Base-by-base conservation (phyloP, 2,888 invertebrate genomes). In the Ecliptopera silaceata region DNA sequence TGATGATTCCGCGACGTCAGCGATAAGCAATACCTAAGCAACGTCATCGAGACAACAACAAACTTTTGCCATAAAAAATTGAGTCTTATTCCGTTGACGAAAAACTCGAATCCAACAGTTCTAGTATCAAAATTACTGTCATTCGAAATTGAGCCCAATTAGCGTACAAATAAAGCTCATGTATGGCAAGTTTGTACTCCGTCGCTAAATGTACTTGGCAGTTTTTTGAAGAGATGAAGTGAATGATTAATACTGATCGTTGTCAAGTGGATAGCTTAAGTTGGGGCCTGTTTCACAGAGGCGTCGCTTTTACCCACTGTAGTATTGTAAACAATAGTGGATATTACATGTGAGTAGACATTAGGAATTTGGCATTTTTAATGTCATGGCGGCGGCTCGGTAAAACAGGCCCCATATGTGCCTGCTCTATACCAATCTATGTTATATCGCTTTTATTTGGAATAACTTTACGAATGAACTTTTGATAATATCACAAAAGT, bases 171-270 rank as follows among this genome's bases (percentile, higher is more conserved):
- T 55, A 51, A 59, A 51, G 59, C 55, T 43, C 39, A 39, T 18
- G 39, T 34, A 26, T 49, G 53, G 44, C 49, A 45, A 38, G 55
- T 41, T 50, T 44, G 39, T 41, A 50, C 59, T 59, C 59, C 50
- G 54, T 46, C 54, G 22, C 20, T 50, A 63, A 68, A 71, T 72
- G 67, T 75, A 76, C 76, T 76, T 75, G 76, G 77, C 76, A 76
- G 77, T 75, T 67, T 64, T 26, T 42, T 63, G 68, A 68, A 61
- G 64, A 67, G 55, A 70, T 73, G 70, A 72, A 84, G 64, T 66
- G 68, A 61, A 73, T 75, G 73, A 74, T 73, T 88, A 88, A 89
- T 89, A 89, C 89, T 89, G 88, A 78, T 86, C 78, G 67, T 71
- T 82, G 86, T 85, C 86, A 84, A 86, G 84, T 74, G 49, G 74